Conservation (phyloP, 2,888 invertebrate species). For the Disparrhopalites patrizii region DNA sequence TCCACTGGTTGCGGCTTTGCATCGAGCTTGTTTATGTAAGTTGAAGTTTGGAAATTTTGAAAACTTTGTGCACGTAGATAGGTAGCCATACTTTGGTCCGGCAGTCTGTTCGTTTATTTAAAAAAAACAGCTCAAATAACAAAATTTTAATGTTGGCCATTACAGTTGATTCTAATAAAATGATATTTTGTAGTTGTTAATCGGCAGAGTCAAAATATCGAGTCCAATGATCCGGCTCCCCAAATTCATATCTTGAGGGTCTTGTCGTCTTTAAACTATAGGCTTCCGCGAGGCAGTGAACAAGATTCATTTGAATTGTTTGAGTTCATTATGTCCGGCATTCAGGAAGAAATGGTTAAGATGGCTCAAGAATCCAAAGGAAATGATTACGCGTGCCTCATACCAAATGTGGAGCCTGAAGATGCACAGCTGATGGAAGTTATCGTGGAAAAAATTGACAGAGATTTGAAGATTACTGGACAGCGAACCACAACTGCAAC, state of each 20-base stretch:
- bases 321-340: slow-evolving; percentile 24
- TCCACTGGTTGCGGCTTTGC: slow-evolving; percentile 21
- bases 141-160: too few relatives aligned
- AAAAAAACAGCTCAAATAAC: neutral
- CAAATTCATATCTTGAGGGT: slow-evolving; percentile 20
- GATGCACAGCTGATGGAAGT: slow-evolving; percentile 15
- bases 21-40: slow-evolving; percentile 27
- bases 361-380: slow-evolving; percentile 17
- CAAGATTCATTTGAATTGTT: slow-evolving; percentile 26
- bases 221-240: slow-evolving; percentile 4
- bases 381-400: slow-evolving; percentile 22
- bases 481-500: neutral
- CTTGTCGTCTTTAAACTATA: slow-evolving; percentile 21
- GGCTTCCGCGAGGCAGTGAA: slow-evolving; percentile 19
- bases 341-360: slow-evolving; percentile 21
- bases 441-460: slow-evolving; percentile 13
- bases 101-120: neutral
- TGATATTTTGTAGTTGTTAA: slow-evolving; percentile 20
- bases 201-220: slow-evolving; percentile 11
- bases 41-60: neutral
- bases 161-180: too few relatives aligned
- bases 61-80: neutral
- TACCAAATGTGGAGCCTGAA: slow-evolving; percentile 19
- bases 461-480: neutral
- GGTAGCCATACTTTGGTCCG: neutral